Conservation (phyloP, 2,113 vertebrate species). For the Herpetotheres cachinnans region DNA sequence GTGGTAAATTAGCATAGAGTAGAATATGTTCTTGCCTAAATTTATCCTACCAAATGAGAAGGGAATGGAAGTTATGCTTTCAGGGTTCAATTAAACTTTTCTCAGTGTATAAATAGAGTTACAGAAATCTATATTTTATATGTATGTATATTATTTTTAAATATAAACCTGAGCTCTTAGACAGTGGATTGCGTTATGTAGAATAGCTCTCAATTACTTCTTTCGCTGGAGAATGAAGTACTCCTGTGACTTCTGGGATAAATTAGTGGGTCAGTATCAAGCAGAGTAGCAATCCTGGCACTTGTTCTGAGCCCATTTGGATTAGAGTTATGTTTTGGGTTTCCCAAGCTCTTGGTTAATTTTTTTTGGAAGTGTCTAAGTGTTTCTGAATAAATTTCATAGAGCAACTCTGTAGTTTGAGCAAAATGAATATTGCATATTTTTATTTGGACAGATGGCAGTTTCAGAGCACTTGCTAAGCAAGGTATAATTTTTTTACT, state of each 20-base stretch:
- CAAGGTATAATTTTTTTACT: neutral
- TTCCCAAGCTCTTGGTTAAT: neutral
- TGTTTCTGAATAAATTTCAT: neutral
- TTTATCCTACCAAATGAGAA: neutral
- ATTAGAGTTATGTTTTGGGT: neutral
- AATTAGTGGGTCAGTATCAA: neutral
- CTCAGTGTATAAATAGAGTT: neutral
- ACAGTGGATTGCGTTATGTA: neutral
- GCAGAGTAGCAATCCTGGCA: neutral
- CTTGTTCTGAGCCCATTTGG: neutral
- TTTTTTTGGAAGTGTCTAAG: neutral
- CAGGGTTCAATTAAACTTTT: conserved; percentile 12
- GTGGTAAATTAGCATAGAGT: neutral
- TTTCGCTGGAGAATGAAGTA: neutral
- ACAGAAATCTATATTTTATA: neutral
- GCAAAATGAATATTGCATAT: neutral
- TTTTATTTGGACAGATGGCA: neutral
- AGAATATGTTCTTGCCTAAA: neutral
- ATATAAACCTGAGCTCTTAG: neutral
- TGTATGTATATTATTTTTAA: neutral
- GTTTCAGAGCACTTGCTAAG: conserved; percentile 14
- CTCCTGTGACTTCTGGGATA: neutral
- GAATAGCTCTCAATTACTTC: neutral
- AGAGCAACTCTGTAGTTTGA: neutral
- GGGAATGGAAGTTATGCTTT: neutral